These are phyloP conservation scores for Zosterops hypoxanthus DNA, from an alignment of 2,113 vertebrate genomes.

Conservation along the genomic window DNA sequence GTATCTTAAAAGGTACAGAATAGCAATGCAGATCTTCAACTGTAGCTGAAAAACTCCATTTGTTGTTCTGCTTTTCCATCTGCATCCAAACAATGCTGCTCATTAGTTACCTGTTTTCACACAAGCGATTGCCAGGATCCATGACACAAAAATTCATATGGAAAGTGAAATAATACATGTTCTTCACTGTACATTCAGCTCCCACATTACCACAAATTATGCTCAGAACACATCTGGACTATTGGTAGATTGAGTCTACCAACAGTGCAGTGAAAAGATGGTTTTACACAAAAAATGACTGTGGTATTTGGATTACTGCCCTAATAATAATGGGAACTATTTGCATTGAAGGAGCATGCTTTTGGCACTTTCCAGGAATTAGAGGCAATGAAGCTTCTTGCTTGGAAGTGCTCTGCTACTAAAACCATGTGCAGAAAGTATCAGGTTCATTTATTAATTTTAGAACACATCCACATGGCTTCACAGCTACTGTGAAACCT, in stretches of 20 bases:
- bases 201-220: not conserved
- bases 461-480: not conserved
- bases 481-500: not conserved
- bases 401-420: not conserved
- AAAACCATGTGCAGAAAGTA: not conserved
- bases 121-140: not conserved
- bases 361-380: not conserved
- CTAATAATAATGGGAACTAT: not conserved
- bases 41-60: not conserved
- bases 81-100: not conserved
- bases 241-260: not conserved
- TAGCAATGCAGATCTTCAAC: not conserved
- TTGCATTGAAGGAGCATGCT: not conserved
- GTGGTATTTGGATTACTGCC: not conserved
- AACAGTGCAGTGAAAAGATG: not conserved
- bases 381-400: not conserved
- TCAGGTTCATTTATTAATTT: not conserved
- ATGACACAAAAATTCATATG: not conserved
- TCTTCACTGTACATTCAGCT: not conserved
- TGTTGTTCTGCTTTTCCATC: not conserved
- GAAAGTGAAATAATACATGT: not conserved
- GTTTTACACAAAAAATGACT: not conserved
- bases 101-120: not conserved
- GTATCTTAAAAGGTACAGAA: not conserved
- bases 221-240: not conserved